Conservation (phyloP, 2,113 vertebrate species). For the Merops nubicus region DNA sequence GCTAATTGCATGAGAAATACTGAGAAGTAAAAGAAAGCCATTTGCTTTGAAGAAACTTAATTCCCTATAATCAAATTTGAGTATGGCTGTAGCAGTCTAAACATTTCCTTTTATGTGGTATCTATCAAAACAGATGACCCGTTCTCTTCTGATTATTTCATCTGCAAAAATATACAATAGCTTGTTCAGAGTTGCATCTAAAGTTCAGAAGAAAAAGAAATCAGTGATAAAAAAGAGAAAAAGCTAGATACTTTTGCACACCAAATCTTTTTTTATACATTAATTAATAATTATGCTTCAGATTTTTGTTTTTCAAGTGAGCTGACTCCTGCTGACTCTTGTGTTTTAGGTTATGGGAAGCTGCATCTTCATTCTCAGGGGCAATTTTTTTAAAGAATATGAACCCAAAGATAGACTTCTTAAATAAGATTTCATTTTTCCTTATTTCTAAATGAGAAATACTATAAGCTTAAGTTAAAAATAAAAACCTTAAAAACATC, state of each 20-base stretch:
- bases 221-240: not conserved
- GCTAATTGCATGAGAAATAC: slow-evolving; percentile 29
- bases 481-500: not conserved
- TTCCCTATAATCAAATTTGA: not conserved
- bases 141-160: not conserved
- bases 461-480: not conserved
- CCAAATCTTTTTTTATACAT: not conserved
- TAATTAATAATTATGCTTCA: slow-evolving; percentile 27
- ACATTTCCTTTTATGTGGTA: not conserved
- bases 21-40: slow-evolving; percentile 7
- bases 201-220: not conserved
- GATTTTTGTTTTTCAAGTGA: slow-evolving; percentile 15
- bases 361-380: slow-evolving; percentile 24
- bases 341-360: not conserved
- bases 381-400: not conserved
- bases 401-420: not conserved
- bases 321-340: slow-evolving; percentile 48
- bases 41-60: slow-evolving; percentile 50
- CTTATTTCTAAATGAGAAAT: not conserved
- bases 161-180: not conserved
- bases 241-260: not conserved
- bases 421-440: not conserved
- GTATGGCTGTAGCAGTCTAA: not conserved
- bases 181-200: not conserved
- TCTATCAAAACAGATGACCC: not conserved